Evolutionary conservation across 2,888 invertebrate genomes (phyloP).

Genomic region (Andricus quercusramuli): DNA sequence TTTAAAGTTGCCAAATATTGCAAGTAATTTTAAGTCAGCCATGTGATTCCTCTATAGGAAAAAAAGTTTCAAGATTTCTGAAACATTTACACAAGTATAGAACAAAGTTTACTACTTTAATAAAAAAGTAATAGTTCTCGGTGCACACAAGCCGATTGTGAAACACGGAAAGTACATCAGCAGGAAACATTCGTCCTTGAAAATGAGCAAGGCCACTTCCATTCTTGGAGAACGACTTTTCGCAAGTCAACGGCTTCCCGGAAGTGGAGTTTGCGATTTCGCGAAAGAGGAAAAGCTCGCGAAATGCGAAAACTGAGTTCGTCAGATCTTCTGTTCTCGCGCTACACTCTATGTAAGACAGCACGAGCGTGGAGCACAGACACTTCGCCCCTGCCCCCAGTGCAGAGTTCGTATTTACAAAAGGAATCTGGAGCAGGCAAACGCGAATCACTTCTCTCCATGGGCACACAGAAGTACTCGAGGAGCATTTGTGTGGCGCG

Average conservation of each 20-base stretch:
- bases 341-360: conserved; percentile 21
- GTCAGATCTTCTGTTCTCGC: conserved; percentile 23
- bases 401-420: conserved; percentile 33
- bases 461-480: conserved; percentile 32
- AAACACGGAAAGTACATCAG: conserved; percentile 36
- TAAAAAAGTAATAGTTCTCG: not conserved
- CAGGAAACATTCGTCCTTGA: conserved; percentile 26
- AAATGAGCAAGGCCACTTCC: conserved; percentile 37
- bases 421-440: conserved; percentile 37
- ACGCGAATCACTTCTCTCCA: conserved; percentile 36
- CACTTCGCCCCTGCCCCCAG: conserved; percentile 1
- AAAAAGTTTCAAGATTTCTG: no score
- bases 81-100: no score
- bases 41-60: no score
- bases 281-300: conserved; percentile 12
- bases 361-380: not conserved
- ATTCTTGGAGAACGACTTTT: conserved; percentile 20
- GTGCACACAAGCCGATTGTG: not conserved
- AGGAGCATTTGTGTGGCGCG: conserved; percentile 30
- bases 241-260: conserved; percentile 35
- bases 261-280: conserved; percentile 29
- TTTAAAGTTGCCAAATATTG: no score
- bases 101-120: not conserved
- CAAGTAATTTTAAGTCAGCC: no score
- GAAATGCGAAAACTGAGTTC: conserved; percentile 36